Base-by-base conservation (phyloP, 2,113 vertebrate species). In the Otus sunia region DNA sequence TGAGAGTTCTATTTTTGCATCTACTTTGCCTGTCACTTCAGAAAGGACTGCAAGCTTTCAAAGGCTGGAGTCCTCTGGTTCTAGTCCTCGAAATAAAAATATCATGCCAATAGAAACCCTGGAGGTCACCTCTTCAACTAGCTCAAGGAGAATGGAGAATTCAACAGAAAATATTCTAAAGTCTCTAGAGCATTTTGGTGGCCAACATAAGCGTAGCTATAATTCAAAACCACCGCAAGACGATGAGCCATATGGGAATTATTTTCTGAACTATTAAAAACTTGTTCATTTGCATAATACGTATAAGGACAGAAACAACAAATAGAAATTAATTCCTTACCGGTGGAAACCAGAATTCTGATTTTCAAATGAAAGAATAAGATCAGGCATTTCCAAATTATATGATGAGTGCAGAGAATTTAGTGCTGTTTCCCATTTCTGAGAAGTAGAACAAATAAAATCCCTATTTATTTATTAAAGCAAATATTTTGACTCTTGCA, bases 381-480 rank as follows among this genome's bases (percentile, higher is more conserved):
- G 66, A 88, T 36, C 26, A 41, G 23, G 27, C 30, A 56, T 47
- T 75, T 86, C 56, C 37, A 91, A 84, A 88, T 29, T 72, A 39
- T 23, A 72, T 50, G 22, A 56, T 0, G 1, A 88, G 34, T 6
- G 9, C 34, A 75, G 39, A 74, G 45, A 89, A 89, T 81, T 69
- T 64, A 60, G 49, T n/a, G 36, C 19, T 66, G 69, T 72, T 94
- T 79, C 62, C 47, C 22, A 45, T 85, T 94, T 94, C 73, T 69
- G 13, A 94, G 82, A 90, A 90, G 27, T 2, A 83, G 73, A 95
- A 86, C 62, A 91, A 94, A 89, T 78, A 83, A 91, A 80, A 86
- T 30, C 49, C 27, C 27, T 63, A 69, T 50, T 86, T 68, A 85
- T 87, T 96, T 92, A 86, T 90, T 64, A 80, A 93, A 88, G 76